Evolutionary conservation across 2,113 vertebrate species (phyloP).

Genomic region (Upupa epops): DNA sequence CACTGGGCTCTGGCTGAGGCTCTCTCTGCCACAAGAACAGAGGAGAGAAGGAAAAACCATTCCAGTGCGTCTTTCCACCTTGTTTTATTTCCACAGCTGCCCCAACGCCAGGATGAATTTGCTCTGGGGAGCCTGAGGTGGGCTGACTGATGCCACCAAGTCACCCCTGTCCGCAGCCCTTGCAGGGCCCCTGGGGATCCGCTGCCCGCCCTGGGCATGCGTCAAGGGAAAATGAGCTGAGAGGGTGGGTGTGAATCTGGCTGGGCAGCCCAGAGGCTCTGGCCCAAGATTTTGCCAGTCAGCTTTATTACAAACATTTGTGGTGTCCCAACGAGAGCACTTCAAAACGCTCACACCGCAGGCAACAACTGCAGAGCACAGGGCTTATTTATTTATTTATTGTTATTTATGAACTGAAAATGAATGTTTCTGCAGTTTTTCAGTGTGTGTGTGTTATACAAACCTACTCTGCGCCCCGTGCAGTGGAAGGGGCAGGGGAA

Average conservation of each 20-base stretch:
- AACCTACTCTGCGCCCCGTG: background rate
- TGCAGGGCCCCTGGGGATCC: background rate
- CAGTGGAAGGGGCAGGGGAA: background rate
- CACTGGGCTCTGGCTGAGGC: background rate
- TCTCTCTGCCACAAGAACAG: background rate
- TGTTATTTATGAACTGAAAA: conserved; percentile 54
- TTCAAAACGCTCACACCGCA: conserved; percentile 7
- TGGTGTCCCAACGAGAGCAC: background rate
- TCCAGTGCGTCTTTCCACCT: background rate
- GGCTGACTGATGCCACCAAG: background rate
- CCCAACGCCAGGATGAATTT: background rate
- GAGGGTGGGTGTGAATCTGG: conserved; percentile 23
- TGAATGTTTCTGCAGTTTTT: conserved; percentile 44
- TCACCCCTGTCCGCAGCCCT: background rate
- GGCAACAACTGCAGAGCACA: background rate
- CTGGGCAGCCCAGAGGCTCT: background rate
- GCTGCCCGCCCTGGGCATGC: background rate
- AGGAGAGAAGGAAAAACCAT: background rate
- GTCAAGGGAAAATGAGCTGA: background rate
- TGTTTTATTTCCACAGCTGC: background rate
- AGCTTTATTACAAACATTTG: conserved; percentile 59
- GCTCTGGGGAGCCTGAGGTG: background rate
- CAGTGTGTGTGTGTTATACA: background rate
- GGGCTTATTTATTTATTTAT: conserved; percentile 29
- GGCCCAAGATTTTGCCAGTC: conserved; percentile 25